Base-by-base conservation (phyloP, 1,140 invertebrate species). In the Wiebesia pumilae region DNA sequence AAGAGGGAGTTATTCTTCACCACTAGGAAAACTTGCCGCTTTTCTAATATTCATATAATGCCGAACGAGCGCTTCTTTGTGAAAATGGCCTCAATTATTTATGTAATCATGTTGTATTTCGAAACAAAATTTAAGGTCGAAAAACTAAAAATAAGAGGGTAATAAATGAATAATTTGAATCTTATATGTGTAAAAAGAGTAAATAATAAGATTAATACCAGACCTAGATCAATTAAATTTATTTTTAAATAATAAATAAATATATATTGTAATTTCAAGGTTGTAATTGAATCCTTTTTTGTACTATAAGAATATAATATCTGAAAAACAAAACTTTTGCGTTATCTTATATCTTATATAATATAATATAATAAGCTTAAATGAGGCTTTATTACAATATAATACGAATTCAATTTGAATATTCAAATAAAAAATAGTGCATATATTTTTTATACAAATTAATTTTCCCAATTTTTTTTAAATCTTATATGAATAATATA, bases 1-100 rank as follows among this genome's bases (percentile, higher is more conserved):
- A 24, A 71, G 58, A 80, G 81, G 75, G 24, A 40, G 4, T 30
- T 65, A 30, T 82, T 83, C 67, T 73, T 79, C 78, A 33, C 35
- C 19, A 27, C 54, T 71, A 84, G 83, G 83, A 85, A 85, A 62
- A 85, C 58, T 80, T 24, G 35, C 27, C 40, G 67, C 75, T 85
- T 38, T 1, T 83, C 19, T 12, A 73, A n/a, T 54, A 6, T 77
- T n/a, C 27, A n/a, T 33, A 30, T 47, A n/a, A 54, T 40, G 6
- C n/a, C 33, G 27, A 67, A 40, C 21, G 40, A 65, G 35, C 54
- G 0, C n/a, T 62, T 82, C 65, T 69, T 35, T 65, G 65, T 58
- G 0, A 27, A 71, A 43, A 6, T 3, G 10, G n/a, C 30, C 0
- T 27, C 62, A 33, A 69, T 81, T 81, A 69, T 81, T 81, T 81